Percentiles rank a stretch among this genome's conserved stretches.
These are phyloP conservation scores for Paragorgia papillata DNA, from an alignment of 92 coral and sea anemone genomes.

Conservation along the genomic window DNA sequence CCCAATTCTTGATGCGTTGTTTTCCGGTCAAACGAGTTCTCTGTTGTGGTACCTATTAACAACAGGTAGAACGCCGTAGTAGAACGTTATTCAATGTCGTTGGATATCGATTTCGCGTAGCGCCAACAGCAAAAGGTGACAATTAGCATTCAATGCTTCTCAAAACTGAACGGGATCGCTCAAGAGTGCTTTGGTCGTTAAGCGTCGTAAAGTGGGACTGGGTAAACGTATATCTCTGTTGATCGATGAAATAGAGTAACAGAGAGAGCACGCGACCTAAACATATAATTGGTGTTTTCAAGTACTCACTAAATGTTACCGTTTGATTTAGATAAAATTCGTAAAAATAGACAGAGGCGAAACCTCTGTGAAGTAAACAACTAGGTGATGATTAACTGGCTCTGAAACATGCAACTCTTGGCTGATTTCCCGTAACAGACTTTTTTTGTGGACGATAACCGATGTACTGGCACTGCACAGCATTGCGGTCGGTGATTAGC, in stretches of 20 bases:
- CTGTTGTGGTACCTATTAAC: too few species aligned
- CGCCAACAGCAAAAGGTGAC: slow-evolving; percentile 39
- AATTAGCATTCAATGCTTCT: slow-evolving; percentile 43
- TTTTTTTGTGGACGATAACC: too few species aligned
- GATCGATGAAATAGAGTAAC: background rate
- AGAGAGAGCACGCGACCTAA: slow-evolving; percentile 24
- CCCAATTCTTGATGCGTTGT: too few species aligned
- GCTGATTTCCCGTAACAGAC: too few species aligned
- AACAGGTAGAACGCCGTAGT: too few species aligned
- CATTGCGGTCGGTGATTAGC: slow-evolving; percentile 15
- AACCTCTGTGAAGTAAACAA: too few species aligned
- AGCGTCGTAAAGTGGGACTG: background rate
- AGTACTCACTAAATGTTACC: slow-evolving; percentile 39
- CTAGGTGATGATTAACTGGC: too few species aligned
- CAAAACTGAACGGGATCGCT: background rate
- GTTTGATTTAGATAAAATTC: slow-evolving; percentile 8
- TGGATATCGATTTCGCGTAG: slow-evolving; percentile 40
- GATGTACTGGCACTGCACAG: background rate
- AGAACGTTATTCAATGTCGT: too few species aligned
- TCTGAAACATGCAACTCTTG: too few species aligned
- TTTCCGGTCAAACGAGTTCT: too few species aligned
- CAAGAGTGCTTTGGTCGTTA: background rate
- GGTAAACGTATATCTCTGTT: slow-evolving; percentile 1
- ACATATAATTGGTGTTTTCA: slow-evolving; percentile 33
- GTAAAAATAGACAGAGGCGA: background rate